Evolutionary conservation across 2,888 invertebrate species (phyloP), one percentile per base, ranked within the genome.

Genomic region (Dryobotodes eremita): DNA sequence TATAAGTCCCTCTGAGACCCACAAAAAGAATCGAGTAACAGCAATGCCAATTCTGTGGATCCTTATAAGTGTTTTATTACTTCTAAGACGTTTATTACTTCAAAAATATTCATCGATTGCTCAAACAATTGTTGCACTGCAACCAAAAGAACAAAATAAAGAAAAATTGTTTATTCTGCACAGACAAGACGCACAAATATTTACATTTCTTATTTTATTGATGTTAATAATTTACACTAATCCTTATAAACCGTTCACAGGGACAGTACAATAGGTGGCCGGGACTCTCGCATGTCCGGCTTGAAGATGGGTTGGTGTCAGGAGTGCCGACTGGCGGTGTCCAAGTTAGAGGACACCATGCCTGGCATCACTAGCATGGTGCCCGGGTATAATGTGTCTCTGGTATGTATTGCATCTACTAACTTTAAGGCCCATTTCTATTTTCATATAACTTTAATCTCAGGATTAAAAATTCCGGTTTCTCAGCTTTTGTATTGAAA

Each of bases 271-370:
- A 3, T 90, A 17, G 85, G 74, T 17, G 88, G 48, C 17, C 91
- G 90, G 57, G 93, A 92, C 2, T 89, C 90, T 0, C 89, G 85
- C 2, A 79, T 88, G 36, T 77, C 88, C 23, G 92, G 92, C 87
- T 90, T 95, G 81, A 92, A 93, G 85, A 93, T 96, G 89, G 95
- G 96, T 8, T 97, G 97, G 97, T 97, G 97, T 88, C 91, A 90
- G 68, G 95, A 96, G 87, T 97, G 97, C 93, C 95, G 96, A 89
- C 90, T 88, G 55, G 95, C 96, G 61, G 94, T 96, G 75, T 88
- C 91, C 85, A 92, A 92, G 79, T 92, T 97, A 17, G 97, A 97
- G 86, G 92, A 93, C 88, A 92, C 93, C 78, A 95, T 95, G 95
- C 97, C 97, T 46, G 97, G 96, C 79, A 94, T 97, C 85, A 94